A percentile compares a stretch with the other conserved stretches of the same genome.
Evolutionary conservation across 2,113 vertebrate species (phyloP).

Genomic region (Nematolebias whitei): DNA sequence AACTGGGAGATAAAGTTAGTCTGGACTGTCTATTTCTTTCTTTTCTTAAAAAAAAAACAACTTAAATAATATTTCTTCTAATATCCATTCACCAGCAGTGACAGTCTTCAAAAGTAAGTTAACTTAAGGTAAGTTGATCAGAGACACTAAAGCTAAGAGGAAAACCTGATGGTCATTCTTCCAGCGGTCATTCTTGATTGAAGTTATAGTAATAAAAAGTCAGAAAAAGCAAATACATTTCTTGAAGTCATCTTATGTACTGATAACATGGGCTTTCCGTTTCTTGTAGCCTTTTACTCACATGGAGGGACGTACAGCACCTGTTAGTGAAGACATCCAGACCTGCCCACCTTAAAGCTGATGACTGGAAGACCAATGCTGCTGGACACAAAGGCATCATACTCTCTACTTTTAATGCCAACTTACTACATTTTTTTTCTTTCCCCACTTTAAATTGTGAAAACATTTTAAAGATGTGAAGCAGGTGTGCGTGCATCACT

Average conservation of each 20-base stretch:
- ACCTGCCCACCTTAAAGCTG: conserved; percentile 86
- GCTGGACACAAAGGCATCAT: conserved; percentile 87
- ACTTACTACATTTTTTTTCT: conserved; percentile 6
- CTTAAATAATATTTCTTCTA: too few species aligned
- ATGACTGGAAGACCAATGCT: conserved; percentile 90
- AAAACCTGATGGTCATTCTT: too few species aligned
- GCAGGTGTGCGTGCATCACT: not conserved
- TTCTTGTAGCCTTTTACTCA: conserved; percentile 83
- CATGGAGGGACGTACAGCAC: conserved; percentile 94
- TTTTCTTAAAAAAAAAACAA: too few species aligned
- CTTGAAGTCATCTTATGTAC: too few species aligned
- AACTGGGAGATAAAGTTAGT: too few species aligned
- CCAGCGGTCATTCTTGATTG: too few species aligned
- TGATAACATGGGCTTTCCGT: conserved; percentile 15
- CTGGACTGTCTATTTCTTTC: too few species aligned
- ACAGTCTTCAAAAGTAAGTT: too few species aligned
- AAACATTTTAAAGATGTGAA: not conserved
- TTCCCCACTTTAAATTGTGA: too few species aligned
- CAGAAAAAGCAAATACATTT: not conserved
- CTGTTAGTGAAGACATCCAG: conserved; percentile 90
- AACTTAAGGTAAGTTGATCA: too few species aligned
- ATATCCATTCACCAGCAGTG: not conserved
- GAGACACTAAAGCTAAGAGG: too few species aligned
- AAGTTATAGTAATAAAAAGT: not conserved
- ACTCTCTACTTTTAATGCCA: conserved; percentile 3